Conservation (phyloP, 2,113 vertebrate genomes). For the Ceyx melanurus region DNA sequence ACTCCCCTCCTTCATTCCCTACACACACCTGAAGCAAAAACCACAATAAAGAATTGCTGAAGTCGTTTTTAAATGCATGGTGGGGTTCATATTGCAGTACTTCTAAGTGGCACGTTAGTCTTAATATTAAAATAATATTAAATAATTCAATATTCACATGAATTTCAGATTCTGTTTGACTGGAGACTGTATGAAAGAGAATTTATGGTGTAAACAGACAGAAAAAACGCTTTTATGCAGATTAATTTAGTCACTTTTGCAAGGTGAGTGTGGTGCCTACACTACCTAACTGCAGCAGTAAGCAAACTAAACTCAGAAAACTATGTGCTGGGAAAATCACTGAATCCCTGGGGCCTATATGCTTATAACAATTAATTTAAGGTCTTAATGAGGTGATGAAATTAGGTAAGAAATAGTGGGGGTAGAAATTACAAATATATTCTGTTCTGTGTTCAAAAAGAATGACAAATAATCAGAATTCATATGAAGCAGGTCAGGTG, state of each 20-base stretch:
- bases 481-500: background rate
- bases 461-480: background rate
- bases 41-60: background rate
- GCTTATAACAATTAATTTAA: background rate
- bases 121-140: background rate
- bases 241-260: background rate
- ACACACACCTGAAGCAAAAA: background rate
- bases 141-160: slow-evolving; percentile 30
- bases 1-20: background rate
- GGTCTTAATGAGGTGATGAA: background rate
- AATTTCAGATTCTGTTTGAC: slow-evolving; percentile 27
- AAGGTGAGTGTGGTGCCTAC: background rate
- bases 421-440: background rate
- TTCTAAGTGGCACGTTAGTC: background rate
- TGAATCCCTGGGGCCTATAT: background rate
- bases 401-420: background rate
- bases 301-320: background rate
- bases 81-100: background rate
- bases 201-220: background rate
- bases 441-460: background rate
- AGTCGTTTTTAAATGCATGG: background rate
- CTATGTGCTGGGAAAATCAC: background rate
- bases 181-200: background rate
- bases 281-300: background rate
- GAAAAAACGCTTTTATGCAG: background rate